phyloP scores from a whole-genome alignment of 2,888 invertebrate genomes.

The Pherbina coryleti region DNA sequence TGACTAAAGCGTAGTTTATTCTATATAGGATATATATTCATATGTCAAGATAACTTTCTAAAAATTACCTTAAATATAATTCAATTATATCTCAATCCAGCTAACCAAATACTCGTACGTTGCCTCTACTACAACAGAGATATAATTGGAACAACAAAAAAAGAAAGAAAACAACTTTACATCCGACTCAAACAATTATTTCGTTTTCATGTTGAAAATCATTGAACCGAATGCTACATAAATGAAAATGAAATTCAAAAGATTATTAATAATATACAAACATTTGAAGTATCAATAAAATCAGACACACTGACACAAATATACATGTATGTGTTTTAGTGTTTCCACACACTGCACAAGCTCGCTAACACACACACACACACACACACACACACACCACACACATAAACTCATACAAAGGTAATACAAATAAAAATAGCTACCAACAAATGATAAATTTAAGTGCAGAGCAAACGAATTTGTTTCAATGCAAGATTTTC shows the following conservation, averaged over 20 bases:
- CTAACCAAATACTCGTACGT: no score
- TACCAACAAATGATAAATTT: background rate
- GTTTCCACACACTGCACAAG: background rate
- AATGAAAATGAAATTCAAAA: background rate
- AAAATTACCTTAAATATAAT: no score
- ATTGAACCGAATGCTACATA: background rate
- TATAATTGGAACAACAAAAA: background rate
- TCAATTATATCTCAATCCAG: no score
- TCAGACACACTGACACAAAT: background rate
- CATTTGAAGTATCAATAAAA: background rate
- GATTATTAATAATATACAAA: slow-evolving; percentile 13
- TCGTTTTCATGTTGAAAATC: background rate
- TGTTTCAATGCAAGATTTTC: slow-evolving; percentile 1
- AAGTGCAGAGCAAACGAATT: background rate
- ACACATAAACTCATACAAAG: background rate
- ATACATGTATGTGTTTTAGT: background rate
- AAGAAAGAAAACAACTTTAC: background rate
- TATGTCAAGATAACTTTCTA: no score
- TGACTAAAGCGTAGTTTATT: no score
- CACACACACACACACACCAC: background rate
- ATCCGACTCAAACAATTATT: background rate
- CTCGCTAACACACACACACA: background rate
- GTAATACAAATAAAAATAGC: background rate
- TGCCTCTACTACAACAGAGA: no score
- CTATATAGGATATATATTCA: no score